These are phyloP conservation scores for Musca vetustissima DNA, from an alignment of 1,140 invertebrate genomes.

Conservation along the genomic window DNA sequence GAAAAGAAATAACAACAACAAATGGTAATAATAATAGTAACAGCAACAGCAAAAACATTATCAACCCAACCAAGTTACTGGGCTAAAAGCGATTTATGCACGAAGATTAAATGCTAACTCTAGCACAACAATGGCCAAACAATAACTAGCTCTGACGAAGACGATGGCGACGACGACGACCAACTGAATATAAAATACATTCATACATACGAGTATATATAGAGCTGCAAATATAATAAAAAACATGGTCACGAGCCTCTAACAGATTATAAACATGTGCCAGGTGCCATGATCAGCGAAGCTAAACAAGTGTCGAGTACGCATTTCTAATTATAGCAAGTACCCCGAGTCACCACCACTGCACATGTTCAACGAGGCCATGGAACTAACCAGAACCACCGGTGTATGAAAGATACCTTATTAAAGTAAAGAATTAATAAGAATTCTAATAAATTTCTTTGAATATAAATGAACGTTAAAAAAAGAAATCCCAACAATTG, in stretches of 20 bases:
- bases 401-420: too few species aligned
- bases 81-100: neutral
- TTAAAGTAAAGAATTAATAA: neutral
- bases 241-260: constrained; percentile 3
- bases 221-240: neutral
- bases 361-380: too few species aligned
- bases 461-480: neutral
- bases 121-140: neutral
- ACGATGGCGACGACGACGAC: neutral
- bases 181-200: neutral
- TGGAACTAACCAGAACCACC: too few species aligned
- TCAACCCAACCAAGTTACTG: neutral
- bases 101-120: constrained; percentile 1
- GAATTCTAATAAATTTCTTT: neutral
- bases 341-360: too few species aligned
- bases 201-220: neutral
- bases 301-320: constrained; percentile 29
- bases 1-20: neutral
- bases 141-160: too few species aligned
- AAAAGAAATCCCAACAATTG: too few species aligned
- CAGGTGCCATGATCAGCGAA: constrained; percentile 25
- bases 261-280: constrained; percentile 23
- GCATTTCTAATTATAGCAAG: constrained; percentile 30
- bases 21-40: neutral
- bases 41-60: neutral